These are phyloP conservation scores for Drosophila anomalata DNA, from an alignment of 2,888 invertebrate genomes.

Conservation along the genomic window DNA sequence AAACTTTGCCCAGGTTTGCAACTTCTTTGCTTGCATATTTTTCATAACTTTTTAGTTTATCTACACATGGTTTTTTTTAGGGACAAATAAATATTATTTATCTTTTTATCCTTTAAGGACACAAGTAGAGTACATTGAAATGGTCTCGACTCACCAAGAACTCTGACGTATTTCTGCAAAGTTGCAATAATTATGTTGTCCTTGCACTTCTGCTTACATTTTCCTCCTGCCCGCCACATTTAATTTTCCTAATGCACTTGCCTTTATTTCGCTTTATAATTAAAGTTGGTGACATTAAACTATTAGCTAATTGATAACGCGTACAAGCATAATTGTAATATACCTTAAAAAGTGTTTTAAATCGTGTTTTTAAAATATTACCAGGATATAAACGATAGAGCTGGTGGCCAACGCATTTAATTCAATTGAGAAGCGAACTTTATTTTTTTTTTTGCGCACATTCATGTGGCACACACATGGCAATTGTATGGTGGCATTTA, in stretches of 20 bases:
- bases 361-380: not conserved
- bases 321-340: not conserved
- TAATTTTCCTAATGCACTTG: slow-evolving; percentile 59
- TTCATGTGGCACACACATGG: slow-evolving; percentile 4
- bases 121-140: not conserved
- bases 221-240: slow-evolving; percentile 5
- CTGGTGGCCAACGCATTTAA: slow-evolving; percentile 9
- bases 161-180: not conserved
- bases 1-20: slow-evolving; percentile 1
- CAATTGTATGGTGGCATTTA: slow-evolving; percentile 5
- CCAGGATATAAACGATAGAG: not conserved
- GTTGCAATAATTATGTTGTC: not conserved
- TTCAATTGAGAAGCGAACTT: slow-evolving; percentile 24
- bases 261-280: not conserved
- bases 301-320: slow-evolving; percentile 1
- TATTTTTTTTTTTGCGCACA: not conserved
- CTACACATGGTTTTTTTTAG: not conserved
- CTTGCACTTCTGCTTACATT: not conserved
- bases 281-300: not conserved
- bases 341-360: not conserved
- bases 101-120: not conserved
- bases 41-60: not conserved
- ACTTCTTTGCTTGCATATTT: not conserved
- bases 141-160: not conserved
- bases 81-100: not conserved